Base-by-base conservation (phyloP, 2,113 vertebrate species). In the Nymphicus hollandicus region DNA sequence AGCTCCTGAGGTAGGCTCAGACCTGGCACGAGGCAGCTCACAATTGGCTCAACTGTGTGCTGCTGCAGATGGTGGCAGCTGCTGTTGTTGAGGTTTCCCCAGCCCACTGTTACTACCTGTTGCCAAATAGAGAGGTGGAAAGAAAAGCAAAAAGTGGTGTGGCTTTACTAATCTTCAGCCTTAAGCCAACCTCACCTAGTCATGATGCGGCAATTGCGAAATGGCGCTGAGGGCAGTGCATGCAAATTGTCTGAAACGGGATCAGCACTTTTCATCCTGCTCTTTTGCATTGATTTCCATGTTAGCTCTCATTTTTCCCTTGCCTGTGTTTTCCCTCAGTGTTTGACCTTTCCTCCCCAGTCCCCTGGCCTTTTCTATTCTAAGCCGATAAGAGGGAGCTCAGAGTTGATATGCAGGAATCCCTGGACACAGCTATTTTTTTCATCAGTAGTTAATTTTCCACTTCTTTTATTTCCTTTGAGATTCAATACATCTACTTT, bases 391-490 rank as follows among this genome's bases (percentile, higher is more conserved):
- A 95, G 88, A 89, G 65, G 76, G 64, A 88, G 84, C 81, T 96
- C 86, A 91, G 91, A 83, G 88, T 95, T 96, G 91, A 89, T 95
- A 97, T 95, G 85, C 96, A 96, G 93, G 82, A 94, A 95, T 96
- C 78, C 74, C 76, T 90, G 81, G 88, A 93, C 93, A 83, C 53
- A 91, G 92, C 78, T 92, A 80, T 90, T 89, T 96, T 98, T 97
- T 95, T 96, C 97, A 96, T 97, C 94, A 95, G 97, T 93, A 97
- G 97, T 98, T 98, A 98, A 98, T 98, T 98, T 98, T 98, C 97
- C 96, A 97, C 97, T 93, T 96, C 97, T 98, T 98, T 98, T 96
- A 97, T 97, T 97, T 97, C 95, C 96, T 98, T 98, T 97, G 97
- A 97, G 94, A 98, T 91, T 97, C 96, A 98, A 98, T 98, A 97